These are phyloP conservation scores for Orchesella cincta DNA, from an alignment of 1,140 invertebrate species.

Conservation along the genomic window DNA sequence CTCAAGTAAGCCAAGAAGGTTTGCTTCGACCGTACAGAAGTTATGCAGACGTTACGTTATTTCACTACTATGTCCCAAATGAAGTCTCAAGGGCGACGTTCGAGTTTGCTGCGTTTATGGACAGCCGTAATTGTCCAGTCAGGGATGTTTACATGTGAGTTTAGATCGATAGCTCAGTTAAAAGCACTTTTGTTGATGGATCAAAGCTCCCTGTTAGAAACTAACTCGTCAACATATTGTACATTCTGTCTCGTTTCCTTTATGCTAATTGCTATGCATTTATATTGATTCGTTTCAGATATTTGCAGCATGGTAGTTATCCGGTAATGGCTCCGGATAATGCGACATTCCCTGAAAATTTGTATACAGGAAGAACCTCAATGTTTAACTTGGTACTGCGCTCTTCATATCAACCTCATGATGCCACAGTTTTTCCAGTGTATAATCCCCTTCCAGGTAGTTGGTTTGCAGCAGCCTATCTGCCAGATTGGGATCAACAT, in stretches of 20 bases:
- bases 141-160: slow-evolving; percentile 60
- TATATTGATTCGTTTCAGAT: no score
- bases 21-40: slow-evolving; percentile 59
- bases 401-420: slow-evolving; percentile 59
- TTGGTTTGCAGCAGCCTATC: slow-evolving; percentile 77
- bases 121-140: slow-evolving; percentile 57
- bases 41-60: slow-evolving; percentile 61
- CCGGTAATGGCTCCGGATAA: slow-evolving; percentile 76
- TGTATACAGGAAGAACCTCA: slow-evolving; percentile 56
- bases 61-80: slow-evolving; percentile 61
- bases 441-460: slow-evolving; percentile 69
- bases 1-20: slow-evolving; percentile 61
- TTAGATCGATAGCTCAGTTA: no score
- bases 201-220: no score
- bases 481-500: slow-evolving; percentile 65
- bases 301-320: slow-evolving; percentile 68
- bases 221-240: no score
- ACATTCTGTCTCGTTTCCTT: no score
- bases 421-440: slow-evolving; percentile 60
- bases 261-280: no score
- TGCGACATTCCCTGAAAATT: slow-evolving; percentile 67
- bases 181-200: no score
- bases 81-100: slow-evolving; percentile 61
- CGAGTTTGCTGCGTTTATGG: slow-evolving; percentile 63
- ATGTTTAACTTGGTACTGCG: slow-evolving; percentile 57